phyloP scores from a whole-genome alignment of 1,140 invertebrate species.

The Tetranychus urticae region DNA sequence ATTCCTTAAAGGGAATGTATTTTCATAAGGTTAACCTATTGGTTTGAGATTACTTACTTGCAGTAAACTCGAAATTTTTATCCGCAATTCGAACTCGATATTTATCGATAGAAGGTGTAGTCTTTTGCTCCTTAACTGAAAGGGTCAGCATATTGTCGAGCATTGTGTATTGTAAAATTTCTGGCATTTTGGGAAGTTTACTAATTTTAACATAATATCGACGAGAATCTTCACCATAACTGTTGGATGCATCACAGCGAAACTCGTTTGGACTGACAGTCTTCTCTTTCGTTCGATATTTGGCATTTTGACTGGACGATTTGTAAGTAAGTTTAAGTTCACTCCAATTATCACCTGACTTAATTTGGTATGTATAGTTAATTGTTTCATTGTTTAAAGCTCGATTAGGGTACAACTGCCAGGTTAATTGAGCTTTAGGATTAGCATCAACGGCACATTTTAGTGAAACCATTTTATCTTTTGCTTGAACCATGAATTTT shows the following conservation, averaged over 20 bases:
- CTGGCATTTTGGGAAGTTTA: background rate
- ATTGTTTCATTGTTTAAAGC: background rate
- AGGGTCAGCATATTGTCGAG: background rate
- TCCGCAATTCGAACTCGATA: slow-evolving; percentile 4
- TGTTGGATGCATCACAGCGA: background rate
- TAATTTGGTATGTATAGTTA: background rate
- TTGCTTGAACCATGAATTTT: background rate
- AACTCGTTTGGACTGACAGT: background rate
- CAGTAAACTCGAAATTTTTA: slow-evolving; percentile 4
- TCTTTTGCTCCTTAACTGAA: background rate
- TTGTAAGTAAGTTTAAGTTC: background rate
- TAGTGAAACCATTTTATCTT: background rate
- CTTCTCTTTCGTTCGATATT: background rate
- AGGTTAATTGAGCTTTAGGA: background rate
- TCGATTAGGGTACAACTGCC: background rate
- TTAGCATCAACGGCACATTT: background rate
- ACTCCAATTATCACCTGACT: background rate
- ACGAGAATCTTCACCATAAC: background rate
- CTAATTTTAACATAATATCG: background rate
- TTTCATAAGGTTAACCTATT: background rate
- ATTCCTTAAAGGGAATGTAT: too few species aligned
- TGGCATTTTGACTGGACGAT: background rate
- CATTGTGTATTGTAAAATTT: background rate
- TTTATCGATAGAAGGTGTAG: slow-evolving; percentile 5
- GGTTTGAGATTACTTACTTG: background rate